phyloP scores from a whole-genome alignment of 1,140 invertebrate genomes.

The Pseudoatta argentina region DNA sequence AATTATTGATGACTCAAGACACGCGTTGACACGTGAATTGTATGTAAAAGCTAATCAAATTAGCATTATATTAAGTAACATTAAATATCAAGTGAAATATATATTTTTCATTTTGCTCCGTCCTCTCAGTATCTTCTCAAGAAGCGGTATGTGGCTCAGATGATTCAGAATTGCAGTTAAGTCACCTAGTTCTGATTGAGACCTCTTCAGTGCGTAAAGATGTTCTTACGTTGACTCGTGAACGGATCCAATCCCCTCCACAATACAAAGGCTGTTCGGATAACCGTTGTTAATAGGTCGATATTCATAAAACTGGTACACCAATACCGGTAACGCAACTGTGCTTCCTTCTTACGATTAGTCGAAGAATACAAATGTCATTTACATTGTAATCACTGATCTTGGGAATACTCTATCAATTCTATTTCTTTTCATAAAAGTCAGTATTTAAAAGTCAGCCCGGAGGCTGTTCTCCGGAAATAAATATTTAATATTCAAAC shows the following conservation, averaged over 20 bases:
- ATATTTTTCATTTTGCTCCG: background rate
- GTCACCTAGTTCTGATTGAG: background rate
- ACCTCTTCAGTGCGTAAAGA: background rate
- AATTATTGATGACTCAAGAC: background rate
- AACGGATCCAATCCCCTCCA: background rate
- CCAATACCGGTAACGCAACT: too few species aligned
- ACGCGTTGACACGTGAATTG: background rate
- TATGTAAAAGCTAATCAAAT: background rate
- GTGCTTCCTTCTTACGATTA: background rate
- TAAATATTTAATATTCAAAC: too few species aligned
- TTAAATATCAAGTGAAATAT: background rate
- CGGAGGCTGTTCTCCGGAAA: background rate
- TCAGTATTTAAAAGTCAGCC: background rate
- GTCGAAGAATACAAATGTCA: background rate
- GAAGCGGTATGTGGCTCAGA: background rate
- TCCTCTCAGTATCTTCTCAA: background rate
- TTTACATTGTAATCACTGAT: background rate
- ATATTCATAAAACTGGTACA: background rate
- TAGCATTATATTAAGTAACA: background rate
- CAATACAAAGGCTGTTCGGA: background rate
- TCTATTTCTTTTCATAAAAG: background rate
- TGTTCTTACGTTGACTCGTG: background rate
- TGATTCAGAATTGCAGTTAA: background rate
- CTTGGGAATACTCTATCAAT: background rate
- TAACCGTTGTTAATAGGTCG: slow-evolving; percentile 28